Evolutionary conservation across 2,113 vertebrate species (phyloP), one percentile per base, ranked within the genome.

Genomic region (Heterocephalus glaber): DNA sequence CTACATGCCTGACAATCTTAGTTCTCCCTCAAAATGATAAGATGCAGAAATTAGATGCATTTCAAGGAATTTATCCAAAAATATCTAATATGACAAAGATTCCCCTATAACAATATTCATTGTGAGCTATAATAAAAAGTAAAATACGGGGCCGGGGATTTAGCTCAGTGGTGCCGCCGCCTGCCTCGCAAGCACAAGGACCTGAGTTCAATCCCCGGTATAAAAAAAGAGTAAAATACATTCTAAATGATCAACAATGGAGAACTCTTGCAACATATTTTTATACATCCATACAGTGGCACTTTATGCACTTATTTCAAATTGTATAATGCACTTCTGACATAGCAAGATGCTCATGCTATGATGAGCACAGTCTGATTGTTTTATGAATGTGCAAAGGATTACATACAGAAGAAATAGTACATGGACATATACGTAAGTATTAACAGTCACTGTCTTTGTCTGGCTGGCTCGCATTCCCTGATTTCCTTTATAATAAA

Each of bases 191-290:
- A n/a, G n/a, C n/a, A n/a, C n/a, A n/a, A n/a, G n/a, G n/a, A n/a
- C n/a, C n/a, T n/a, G n/a, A n/a, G n/a, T n/a, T n/a, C n/a, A n/a
- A n/a, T n/a, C n/a, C n/a, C n/a, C n/a, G n/a, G n/a, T n/a, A n/a
- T n/a, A n/a, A n/a, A n/a, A n/a, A 88, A 94, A 47, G 92, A 83
- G 30, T 79, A 65, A 13, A 66, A 92, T 79, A 82, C 70, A 92
- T 54, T 92, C 58, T 92, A 72, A 74, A 72, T 47, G 49, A 70
- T 7, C 66, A 56, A 60, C 38, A 85, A 47, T n/a, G 41, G 44
- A 28, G n/a, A 87, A 82, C 0, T 24, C 2, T 60, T 70, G 7
- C n/a, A 89, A 56, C 61, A 28, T 16, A 72, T 66, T 83, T 8
- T 77, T 22, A 83, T 22, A 33, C 0, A 87, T 22, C 65, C 33